Base-by-base conservation (phyloP, 2,113 vertebrate genomes). In the Onychostoma macrolepis region DNA sequence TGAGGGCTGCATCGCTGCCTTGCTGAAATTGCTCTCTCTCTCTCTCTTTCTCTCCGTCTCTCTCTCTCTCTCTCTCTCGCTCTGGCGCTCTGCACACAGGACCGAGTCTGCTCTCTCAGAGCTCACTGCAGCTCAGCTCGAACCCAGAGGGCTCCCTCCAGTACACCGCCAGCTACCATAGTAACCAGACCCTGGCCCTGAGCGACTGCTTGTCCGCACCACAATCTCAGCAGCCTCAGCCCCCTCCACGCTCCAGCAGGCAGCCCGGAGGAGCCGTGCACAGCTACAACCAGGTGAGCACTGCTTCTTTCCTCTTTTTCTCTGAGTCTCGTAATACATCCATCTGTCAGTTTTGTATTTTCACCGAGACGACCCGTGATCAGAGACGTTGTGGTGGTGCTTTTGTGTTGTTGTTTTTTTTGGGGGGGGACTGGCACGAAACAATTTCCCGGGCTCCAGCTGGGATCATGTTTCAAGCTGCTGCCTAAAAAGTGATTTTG, bases 121-220 rank as follows among this genome's bases (percentile, higher is more conserved):
- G 97, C 94, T 94, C 97, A 78, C 97, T 99, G 94, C 98, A 99
- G 95, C 97, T 99, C 95, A 97, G 96, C 96, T 97, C 98, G 95
- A 98, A 98, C 95, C 96, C 97, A 83, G 98, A 99, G 95, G 97
- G 96, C 92, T 97, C 97, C 92, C 98, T 99, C 94, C 98, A 99
- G 96, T 99, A 97, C 96, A 97, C 98, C 30, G 96, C 97, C 93
- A 97, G 97, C 97, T 99, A 99, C 96, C 98, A 99, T 95, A 99
- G 98, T 96, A 99, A 98, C 96, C 98, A 99, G 96, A 97, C 98
- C 94, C 96, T 98, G 67, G 96, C 97, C 94, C 95, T 96, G 92
- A 97, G 97, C 0, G 98, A 98, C 94, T 81, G 77, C 83, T 93
- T 95, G 6, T 92, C 96, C 1, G 93, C 97, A 86, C 97, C 90